Evolutionary conservation across 1,140 invertebrate genomes (phyloP), one percentile per base, ranked within the genome.

Genomic region (Polyergus mexicanus): DNA sequence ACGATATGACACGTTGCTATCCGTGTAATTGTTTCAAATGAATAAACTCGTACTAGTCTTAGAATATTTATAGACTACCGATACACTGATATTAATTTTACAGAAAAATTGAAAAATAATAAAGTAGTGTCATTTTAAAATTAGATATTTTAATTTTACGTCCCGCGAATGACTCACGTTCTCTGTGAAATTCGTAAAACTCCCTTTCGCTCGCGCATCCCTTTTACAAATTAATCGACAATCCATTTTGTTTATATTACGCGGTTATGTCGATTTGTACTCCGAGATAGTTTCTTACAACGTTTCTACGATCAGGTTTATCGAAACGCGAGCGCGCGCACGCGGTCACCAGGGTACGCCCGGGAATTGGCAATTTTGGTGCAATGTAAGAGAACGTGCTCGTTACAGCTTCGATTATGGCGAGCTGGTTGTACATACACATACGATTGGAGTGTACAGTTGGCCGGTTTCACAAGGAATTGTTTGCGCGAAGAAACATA

Each of bases 221-320:
- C 19, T 66, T 47, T 75, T 28, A 5, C 62, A n/a, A 19, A 47
- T 81, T 87, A 88, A 87, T 65, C 47, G 63, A 76, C 81, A 56
- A 25, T 62, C 28, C 16, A 38, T 41, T 16, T 47, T 87, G 63
- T 88, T 88, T 88, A 77, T 65, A 65, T 22, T 38, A 32, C 1
- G 3, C 47, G 72, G 71, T 88, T 77, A 72, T 56, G 25, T 28
- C 65, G 58, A 87, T 84, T 84, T 76, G 75, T 84, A 66, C 13
- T 41, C 13, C 25, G 54, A 35, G 63, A 77, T 47, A 35, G 63
- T 54, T 47, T 71, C 69, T 63, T 38, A 80, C 35, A 60, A 16
- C 19, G 11, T 72, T 41, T 41, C 58, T 69, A 54, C 16, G 47
- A 32, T n/a, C 32, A 35, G 16, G 65, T 62, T 88, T 86, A 86